Base-by-base conservation (phyloP, 2,888 invertebrate species). In the Scelioninae gen. 2 region DNA sequence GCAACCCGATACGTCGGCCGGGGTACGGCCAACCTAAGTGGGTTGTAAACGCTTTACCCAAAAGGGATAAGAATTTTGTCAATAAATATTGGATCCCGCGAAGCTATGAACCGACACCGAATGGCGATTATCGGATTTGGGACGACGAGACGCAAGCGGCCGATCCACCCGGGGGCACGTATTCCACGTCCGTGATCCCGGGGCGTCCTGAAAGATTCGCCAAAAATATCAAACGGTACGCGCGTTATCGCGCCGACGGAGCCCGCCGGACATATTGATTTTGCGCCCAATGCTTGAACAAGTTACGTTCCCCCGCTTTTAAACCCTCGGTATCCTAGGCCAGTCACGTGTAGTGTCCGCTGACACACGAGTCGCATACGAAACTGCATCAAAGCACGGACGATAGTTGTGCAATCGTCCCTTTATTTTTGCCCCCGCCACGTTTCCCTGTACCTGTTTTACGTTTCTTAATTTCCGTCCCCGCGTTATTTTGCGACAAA, bases 321-420 rank as follows among this genome's bases (percentile, higher is more conserved):
- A 74, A 76, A 76, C 72, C 74, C 73, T 70, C 78, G 41, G 57
- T 73, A 74, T 77, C 76, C 79, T 81, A 84, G 80, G 81, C 83
- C 78, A 81, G 84, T 85, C 85, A 85, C 85, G 85, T 84, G 84
- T 84, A 81, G 78, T 82, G 84, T 83, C 82, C 84, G 78, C 77
- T 76, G 80, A 78, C 78, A 83, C 84, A 83, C 80, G 83, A 78
- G 78, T 78, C 77, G 85, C 83, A 85, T 85, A 84, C 81, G 78
- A 83, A 84, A 83, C 76, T 75, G 71, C 70, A 57, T 72, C 68
- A 48, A 78, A 41, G 55, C 68, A 57, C 64, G 48, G 74, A 64
- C 71, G 63, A 60, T 73, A 67, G 63, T 57, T 67, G 57, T 50
- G 57, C 68, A 63, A 77, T 79, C 79, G 79, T 78, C 78, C 76